Base-by-base conservation (phyloP, 2,888 invertebrate genomes). In the Hirtodrosophila trivittata region DNA sequence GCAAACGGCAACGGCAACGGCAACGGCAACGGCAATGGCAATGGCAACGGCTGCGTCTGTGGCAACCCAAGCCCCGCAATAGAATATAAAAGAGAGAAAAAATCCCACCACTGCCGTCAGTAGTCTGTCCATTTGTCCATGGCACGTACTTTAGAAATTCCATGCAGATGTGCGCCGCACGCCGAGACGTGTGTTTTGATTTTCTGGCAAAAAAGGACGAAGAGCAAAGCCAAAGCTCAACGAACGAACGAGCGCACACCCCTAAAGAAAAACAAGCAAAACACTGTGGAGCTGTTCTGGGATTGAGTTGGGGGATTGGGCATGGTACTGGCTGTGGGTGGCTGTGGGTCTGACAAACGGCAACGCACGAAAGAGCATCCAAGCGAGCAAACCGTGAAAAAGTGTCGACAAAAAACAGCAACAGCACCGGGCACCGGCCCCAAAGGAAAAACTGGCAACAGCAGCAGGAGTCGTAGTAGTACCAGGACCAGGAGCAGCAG, bases 111-210 rank as follows among this genome's bases (percentile, higher is more conserved):
- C 38, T 50, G 43, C 39, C 28, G 32, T 42, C 41, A 42, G 18
- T 32, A 35, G 52, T 66, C 65, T 28, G 75, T 66, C 67, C 63
- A 26, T 26, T 54, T 49, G 71, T 84, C 73, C 70, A 47, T 72
- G 70, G 87, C 83, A 82, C 82, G 81, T 77, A 75, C 80, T 87
- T 87, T 78, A 72, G 82, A 84, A 81, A 82, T 86, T 84, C 78
- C 73, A 86, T 82, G 74, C 86, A 87, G 80, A 77, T 86, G 86
- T 82, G 86, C 86, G 80, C 75, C 75, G 64, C 74, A 85, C 86
- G 75, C 72, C 80, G 82, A 78, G 77, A 87, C 82, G 86, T 85
- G 87, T 87, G 86, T 86, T 86, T 87, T 86, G 87, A 86, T 86
- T 86, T 86, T 86, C 77, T 75, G 73, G 75, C 75, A 69, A 55